These are phyloP conservation scores for Campoletis raptor DNA, from an alignment of 2,888 invertebrate species.

Conservation along the genomic window DNA sequence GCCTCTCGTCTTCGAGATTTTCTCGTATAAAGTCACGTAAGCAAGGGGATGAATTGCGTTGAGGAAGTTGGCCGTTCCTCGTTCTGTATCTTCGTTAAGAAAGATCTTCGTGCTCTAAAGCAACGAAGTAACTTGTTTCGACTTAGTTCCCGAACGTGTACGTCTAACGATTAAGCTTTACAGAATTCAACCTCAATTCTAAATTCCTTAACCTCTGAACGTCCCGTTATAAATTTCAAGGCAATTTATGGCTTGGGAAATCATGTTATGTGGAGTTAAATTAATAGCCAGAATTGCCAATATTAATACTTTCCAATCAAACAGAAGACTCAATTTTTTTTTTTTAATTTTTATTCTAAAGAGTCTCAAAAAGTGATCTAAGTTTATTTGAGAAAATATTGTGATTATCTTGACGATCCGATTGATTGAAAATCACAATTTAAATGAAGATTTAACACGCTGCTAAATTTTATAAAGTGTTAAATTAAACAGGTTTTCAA, in stretches of 20 bases:
- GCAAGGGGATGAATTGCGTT: constrained; percentile 36
- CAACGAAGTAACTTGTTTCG: constrained; percentile 54
- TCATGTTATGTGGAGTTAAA: not conserved
- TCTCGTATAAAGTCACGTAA: constrained; percentile 9
- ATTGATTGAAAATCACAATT: constrained; percentile 17
- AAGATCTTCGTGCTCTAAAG: constrained; percentile 34
- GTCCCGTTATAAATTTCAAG: not conserved
- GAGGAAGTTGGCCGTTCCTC: constrained; percentile 49
- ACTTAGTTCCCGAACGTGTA: constrained; percentile 39
- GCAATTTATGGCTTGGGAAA: not conserved
- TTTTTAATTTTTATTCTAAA: not conserved
- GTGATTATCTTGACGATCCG: constrained; percentile 23
- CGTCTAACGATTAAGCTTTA: constrained; percentile 23
- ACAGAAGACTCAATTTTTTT: not conserved
- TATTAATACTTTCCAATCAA: not conserved
- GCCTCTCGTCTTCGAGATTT: constrained; percentile 22
- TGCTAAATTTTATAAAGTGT: constrained; percentile 6
- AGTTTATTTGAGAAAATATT: not conserved
- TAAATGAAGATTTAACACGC: constrained; percentile 3
- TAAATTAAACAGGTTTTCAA: constrained; percentile 43
- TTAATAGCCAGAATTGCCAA: not conserved
- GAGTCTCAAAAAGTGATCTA: not conserved
- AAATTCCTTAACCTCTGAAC: not conserved
- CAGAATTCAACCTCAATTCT: constrained; percentile 35
- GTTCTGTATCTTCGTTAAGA: constrained; percentile 51